Evolutionary conservation across 37 sponge, comb jelly and placozoan genomes (phyloP).

Genomic region (Tethya wilhelma): DNA sequence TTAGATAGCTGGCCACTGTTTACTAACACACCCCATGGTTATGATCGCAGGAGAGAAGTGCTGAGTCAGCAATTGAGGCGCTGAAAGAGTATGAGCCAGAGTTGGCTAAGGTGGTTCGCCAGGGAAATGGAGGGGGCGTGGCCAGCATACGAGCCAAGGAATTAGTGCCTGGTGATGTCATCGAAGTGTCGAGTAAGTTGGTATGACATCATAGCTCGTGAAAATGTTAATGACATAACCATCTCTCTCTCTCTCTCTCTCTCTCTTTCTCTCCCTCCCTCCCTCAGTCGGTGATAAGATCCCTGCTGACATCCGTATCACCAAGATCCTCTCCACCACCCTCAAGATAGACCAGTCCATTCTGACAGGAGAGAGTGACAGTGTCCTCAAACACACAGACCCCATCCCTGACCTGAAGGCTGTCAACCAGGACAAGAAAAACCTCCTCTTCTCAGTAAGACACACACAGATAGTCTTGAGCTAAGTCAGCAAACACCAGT

Average conservation of each 20-base stretch:
- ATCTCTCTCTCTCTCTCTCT: constrained; percentile 15
- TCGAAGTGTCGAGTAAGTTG: constrained; percentile 86
- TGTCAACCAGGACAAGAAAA: constrained; percentile 99
- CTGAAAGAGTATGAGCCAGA: constrained; percentile 99
- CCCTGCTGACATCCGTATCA: constrained; percentile 93
- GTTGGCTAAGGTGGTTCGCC: constrained; percentile 92
- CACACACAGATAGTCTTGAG: background rate
- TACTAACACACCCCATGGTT: no score
- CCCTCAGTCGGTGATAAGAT: constrained; percentile 98
- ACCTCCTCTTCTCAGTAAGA: constrained; percentile 97
- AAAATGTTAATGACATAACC: no score
- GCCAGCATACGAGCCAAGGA: constrained; percentile 79
- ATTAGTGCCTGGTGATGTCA: constrained; percentile 96
- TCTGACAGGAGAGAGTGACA: constrained; percentile 93
- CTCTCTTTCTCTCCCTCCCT: constrained; percentile 30
- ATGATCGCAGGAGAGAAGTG: constrained; percentile 96
- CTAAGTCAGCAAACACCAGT: background rate
- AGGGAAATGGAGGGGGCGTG: constrained; percentile 61
- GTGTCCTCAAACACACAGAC: constrained; percentile 93
- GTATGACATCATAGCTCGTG: no score
- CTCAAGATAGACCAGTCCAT: constrained; percentile 95
- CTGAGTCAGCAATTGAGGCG: constrained; percentile 99
- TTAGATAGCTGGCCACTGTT: no score
- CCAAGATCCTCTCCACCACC: constrained; percentile 78
- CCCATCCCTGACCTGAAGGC: constrained; percentile 85